phyloP scores from a whole-genome alignment of 1,140 invertebrate genomes.

The Lepidurus apus region DNA sequence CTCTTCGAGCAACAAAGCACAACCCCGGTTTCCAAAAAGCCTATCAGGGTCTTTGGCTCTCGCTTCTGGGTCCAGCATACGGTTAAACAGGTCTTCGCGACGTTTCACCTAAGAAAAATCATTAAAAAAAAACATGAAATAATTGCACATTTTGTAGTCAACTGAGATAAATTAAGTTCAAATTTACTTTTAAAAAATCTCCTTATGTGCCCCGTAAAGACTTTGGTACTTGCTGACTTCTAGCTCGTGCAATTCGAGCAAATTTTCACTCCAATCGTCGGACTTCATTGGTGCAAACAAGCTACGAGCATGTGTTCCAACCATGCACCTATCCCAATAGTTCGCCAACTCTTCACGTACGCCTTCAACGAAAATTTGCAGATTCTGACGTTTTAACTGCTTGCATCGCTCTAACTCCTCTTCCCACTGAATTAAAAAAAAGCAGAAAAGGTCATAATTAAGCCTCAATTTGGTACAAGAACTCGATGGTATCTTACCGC shows the following conservation, averaged over 20 bases:
- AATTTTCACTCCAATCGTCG: conserved; percentile 64
- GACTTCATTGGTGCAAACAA: conserved; percentile 56
- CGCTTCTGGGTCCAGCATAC: conserved; percentile 62
- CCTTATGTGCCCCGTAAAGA: conserved; percentile 61
- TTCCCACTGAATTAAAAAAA: conserved; percentile 45
- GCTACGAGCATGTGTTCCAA: conserved; percentile 55
- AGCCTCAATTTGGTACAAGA: conserved; percentile 42
- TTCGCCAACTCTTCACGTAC: conserved; percentile 58
- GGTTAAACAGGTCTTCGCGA: conserved; percentile 57
- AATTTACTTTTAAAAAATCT: conserved; percentile 44
- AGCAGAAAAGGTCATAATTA: conserved; percentile 26
- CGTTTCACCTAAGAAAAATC: conserved; percentile 57
- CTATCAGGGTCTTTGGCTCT: conserved; percentile 68
- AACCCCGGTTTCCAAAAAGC: conserved; percentile 71
- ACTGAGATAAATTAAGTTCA: conserved; percentile 23
- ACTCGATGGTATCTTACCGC: conserved; percentile 31
- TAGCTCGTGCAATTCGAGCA: conserved; percentile 64
- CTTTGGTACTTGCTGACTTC: conserved; percentile 62
- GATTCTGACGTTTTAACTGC: conserved; percentile 57
- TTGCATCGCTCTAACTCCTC: conserved; percentile 60
- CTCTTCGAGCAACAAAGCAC: conserved; percentile 73
- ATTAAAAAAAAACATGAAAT: conserved; percentile 39
- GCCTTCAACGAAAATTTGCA: conserved; percentile 63
- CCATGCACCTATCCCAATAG: conserved; percentile 67
- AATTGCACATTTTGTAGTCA: conserved; percentile 29